Evolutionary conservation across 2,888 invertebrate genomes (phyloP).

Genomic region (Glyphotaelius pellucidus): DNA sequence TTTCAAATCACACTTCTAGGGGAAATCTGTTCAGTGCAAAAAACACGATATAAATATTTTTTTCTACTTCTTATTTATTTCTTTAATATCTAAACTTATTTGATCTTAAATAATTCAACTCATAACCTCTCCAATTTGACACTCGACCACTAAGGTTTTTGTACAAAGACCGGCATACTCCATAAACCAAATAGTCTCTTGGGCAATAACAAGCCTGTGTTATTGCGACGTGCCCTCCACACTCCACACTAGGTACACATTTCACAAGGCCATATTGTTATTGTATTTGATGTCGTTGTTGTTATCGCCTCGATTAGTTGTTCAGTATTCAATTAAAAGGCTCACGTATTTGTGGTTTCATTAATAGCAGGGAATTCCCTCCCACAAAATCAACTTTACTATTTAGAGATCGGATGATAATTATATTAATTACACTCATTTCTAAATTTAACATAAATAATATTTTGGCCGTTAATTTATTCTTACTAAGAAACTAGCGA

Average conservation of each 20-base stretch:
- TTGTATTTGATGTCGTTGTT: neutral
- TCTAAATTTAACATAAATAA: neutral
- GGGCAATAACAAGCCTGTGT: neutral
- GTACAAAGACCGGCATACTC: too few relatives aligned
- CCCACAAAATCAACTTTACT: neutral
- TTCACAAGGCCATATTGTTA: neutral
- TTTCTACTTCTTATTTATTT: too few relatives aligned
- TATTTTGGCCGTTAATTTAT: neutral
- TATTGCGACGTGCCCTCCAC: neutral
- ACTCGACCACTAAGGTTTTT: too few relatives aligned
- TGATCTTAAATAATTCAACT: neutral
- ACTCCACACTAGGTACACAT: neutral
- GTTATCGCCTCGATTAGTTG: neutral
- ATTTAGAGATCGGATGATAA: neutral
- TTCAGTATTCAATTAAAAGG: neutral
- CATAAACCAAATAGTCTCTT: neutral
- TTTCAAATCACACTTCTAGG: too few relatives aligned
- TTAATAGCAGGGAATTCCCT: neutral
- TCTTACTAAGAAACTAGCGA: too few relatives aligned
- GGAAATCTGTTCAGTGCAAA: too few relatives aligned
- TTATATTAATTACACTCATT: neutral
- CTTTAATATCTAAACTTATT: too few relatives aligned
- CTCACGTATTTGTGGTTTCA: neutral
- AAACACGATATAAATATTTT: too few relatives aligned
- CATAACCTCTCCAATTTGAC: neutral